Conservation (phyloP, 2,113 vertebrate genomes). For the Odobenus rosmarus region DNA sequence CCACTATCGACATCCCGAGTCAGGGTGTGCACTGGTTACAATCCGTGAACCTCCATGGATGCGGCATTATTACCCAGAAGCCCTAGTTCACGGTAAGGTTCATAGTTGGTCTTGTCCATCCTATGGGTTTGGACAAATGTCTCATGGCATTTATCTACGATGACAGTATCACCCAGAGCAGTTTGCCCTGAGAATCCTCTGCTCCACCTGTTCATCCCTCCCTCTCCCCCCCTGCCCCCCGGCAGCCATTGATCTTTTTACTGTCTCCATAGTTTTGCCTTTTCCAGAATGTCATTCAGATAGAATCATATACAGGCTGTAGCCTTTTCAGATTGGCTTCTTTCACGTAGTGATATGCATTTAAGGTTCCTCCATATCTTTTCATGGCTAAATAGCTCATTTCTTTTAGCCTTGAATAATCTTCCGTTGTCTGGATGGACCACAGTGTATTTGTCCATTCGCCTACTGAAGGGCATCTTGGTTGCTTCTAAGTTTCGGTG, state of each 20-base stretch:
- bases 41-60: accelerated
- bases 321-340: neutral
- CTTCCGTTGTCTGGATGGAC: neutral
- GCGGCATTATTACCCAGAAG: accelerated
- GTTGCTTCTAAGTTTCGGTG: neutral
- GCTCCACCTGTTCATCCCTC: accelerated
- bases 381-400: neutral
- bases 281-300: neutral
- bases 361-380: neutral
- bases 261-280: neutral
- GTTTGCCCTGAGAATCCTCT: neutral
- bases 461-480: neutral
- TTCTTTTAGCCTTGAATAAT: neutral
- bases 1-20: accelerated
- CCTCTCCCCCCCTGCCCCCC: accelerated
- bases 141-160: accelerated
- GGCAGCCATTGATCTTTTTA: neutral
- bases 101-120: accelerated
- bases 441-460: neutral
- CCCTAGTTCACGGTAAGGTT: accelerated
- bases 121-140: neutral
- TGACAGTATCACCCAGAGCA: accelerated
- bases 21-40: accelerated
- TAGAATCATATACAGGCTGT: neutral
- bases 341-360: neutral